Conservation (phyloP, 2,113 vertebrate genomes). For the Notechis scutatus region DNA sequence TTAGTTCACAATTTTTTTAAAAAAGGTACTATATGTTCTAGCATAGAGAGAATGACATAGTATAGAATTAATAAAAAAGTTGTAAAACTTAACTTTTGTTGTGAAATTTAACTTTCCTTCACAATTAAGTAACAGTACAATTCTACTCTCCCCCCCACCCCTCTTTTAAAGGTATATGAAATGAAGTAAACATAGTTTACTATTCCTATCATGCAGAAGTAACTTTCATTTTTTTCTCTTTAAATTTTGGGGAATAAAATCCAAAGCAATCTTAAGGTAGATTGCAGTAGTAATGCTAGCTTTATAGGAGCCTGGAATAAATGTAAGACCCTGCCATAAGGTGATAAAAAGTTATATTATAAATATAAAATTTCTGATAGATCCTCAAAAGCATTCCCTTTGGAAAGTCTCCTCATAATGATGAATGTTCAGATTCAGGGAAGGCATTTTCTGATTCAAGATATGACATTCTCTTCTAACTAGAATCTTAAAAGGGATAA, state of each 20-base stretch:
- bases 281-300: conserved; percentile 1
- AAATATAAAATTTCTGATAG: conserved; percentile 13
- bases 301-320: conserved; percentile 8
- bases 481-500: conserved; percentile 12
- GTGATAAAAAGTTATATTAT: conserved; percentile 15
- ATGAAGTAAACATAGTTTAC: background rate
- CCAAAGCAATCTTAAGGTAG: conserved; percentile 5
- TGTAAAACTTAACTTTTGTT: background rate
- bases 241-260: background rate
- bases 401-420: conserved; percentile 3
- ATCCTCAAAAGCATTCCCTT: conserved; percentile 16
- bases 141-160: background rate
- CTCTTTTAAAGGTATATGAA: background rate
- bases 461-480: conserved; percentile 24
- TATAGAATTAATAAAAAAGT: background rate
- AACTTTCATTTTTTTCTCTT: background rate
- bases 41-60: background rate
- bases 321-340: conserved; percentile 2
- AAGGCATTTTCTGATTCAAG: conserved; percentile 13
- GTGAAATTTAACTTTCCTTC: background rate
- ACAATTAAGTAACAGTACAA: background rate
- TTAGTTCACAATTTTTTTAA: background rate
- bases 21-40: background rate
- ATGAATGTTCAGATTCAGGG: background rate
- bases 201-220: background rate